Conservation (phyloP, 1,140 invertebrate genomes). For the Cyclina sinensis region DNA sequence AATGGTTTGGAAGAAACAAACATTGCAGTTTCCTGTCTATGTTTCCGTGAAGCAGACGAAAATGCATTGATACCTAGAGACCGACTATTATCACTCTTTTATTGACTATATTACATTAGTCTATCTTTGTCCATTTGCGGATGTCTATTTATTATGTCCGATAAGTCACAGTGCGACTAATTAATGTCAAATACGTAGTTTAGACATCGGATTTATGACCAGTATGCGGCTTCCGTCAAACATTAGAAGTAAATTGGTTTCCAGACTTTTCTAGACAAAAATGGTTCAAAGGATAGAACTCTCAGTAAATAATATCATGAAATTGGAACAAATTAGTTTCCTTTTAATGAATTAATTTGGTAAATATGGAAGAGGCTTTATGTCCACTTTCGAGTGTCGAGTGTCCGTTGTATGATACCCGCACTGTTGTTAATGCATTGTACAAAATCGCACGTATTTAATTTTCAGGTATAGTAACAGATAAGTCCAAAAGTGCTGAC, state of each 20-base stretch:
- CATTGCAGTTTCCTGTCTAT: no score
- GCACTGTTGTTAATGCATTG: no score
- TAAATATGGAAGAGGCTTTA: no score
- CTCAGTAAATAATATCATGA: background rate
- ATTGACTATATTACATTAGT: background rate
- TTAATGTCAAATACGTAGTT: background rate
- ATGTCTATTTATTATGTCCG: background rate
- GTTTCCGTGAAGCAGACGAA: no score
- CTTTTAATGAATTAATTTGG: no score
- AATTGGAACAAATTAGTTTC: background rate
- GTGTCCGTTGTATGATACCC: no score
- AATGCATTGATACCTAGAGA: background rate
- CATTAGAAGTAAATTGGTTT: background rate
- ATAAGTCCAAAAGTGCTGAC: no score
- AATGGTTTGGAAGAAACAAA: no score
- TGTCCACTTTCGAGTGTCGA: no score
- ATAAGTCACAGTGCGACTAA: background rate
- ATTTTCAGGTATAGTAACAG: no score
- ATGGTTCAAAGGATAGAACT: background rate
- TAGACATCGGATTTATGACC: background rate
- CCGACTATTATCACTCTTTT: background rate
- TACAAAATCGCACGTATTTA: no score
- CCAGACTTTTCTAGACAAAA: background rate
- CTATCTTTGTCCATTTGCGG: background rate
- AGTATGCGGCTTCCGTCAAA: background rate